phyloP scores from a whole-genome alignment of 2,888 invertebrate genomes.

The Philopedon plagiatum region DNA sequence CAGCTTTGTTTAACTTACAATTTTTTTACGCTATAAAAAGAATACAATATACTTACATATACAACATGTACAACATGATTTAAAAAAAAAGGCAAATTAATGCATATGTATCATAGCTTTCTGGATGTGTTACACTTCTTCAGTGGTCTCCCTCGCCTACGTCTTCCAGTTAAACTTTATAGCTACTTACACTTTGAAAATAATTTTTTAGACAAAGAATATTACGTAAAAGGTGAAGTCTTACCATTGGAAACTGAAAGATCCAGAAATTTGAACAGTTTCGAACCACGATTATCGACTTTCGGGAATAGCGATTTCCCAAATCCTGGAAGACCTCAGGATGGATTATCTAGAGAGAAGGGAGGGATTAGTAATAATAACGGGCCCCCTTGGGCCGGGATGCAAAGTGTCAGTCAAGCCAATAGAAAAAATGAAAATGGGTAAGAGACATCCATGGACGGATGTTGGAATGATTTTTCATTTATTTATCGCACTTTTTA shows the following conservation, averaged over 20 bases:
- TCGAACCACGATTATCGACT: slow-evolving; percentile 1
- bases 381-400: neutral
- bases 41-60: too few relatives aligned
- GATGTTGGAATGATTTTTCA: too few relatives aligned
- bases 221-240: neutral
- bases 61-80: too few relatives aligned
- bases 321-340: neutral
- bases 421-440: slow-evolving; percentile 3
- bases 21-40: too few relatives aligned
- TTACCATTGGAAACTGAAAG: neutral
- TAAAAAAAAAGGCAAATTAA: too few relatives aligned
- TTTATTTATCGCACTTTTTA: too few relatives aligned
- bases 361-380: neutral
- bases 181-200: too few relatives aligned
- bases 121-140: neutral
- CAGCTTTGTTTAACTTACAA: too few relatives aligned
- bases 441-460: slow-evolving; percentile 2
- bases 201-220: slow-evolving; percentile 6
- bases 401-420: too few relatives aligned
- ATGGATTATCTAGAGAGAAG: neutral
- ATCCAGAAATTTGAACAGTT: neutral
- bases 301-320: neutral
- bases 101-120: too few relatives aligned
- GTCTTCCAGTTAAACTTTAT: too few relatives aligned
- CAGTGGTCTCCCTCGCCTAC: too few relatives aligned